Conservation (phyloP, 2,888 invertebrate genomes). For the Lepetodrilus schrolli region DNA sequence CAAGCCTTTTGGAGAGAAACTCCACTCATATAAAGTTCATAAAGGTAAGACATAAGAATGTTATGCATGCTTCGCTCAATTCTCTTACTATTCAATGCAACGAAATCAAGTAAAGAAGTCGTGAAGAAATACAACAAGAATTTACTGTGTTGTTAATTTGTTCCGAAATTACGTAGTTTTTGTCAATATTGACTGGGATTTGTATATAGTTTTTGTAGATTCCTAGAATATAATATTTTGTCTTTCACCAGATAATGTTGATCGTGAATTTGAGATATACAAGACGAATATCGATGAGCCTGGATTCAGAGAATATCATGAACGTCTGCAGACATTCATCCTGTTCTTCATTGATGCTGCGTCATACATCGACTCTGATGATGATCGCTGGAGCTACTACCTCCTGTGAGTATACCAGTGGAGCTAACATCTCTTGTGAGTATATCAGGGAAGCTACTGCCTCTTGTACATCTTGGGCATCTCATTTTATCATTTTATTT, state of each 20-base stretch:
- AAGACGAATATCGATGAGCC: constrained; percentile 81
- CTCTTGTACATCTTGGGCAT: background rate
- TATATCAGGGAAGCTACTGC: background rate
- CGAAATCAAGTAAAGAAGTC: too few species aligned
- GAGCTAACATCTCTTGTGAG: background rate
- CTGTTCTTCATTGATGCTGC: constrained; percentile 98
- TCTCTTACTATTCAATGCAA: too few species aligned
- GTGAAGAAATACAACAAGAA: too few species aligned
- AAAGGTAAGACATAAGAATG: constrained; percentile 66
- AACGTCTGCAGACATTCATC: constrained; percentile 90
- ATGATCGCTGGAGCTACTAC: constrained; percentile 85
- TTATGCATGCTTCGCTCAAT: too few species aligned
- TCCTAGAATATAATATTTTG: too few species aligned
- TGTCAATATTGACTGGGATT: too few species aligned
- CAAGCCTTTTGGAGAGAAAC: constrained; percentile 79
- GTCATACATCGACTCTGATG: constrained; percentile 92
- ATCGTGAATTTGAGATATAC: constrained; percentile 84
- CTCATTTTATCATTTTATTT: background rate
- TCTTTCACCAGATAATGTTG: constrained; percentile 54
- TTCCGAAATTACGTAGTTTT: too few species aligned
- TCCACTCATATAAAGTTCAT: constrained; percentile 67
- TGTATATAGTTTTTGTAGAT: too few species aligned
- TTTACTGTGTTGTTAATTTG: too few species aligned
- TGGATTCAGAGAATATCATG: constrained; percentile 87
- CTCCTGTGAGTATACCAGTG: constrained; percentile 67